Evolutionary conservation across 2,888 invertebrate genomes (phyloP), one percentile per base, ranked within the genome.

Genomic region (Ptilodon capucinus): DNA sequence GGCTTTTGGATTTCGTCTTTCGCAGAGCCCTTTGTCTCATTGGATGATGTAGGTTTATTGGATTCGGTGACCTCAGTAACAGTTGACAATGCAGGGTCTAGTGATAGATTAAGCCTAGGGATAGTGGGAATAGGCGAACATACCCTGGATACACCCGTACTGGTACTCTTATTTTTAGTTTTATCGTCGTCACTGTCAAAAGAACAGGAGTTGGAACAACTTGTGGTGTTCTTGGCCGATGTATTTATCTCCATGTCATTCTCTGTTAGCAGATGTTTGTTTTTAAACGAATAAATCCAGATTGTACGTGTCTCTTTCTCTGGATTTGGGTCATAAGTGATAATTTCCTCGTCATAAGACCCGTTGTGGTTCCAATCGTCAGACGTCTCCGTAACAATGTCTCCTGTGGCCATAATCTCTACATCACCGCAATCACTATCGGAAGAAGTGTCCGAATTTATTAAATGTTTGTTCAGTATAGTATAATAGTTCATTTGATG

Each of bases 251-350:
- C 72, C 38, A 63, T 67, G 48, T 76, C 72, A 35, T 78, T 64
- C 36, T 84, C 79, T n/a, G 69, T 49, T 17, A 84, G 50, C 4
- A 71, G 54, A n/a, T 64, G 74, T 45, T 73, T 77, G 53, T 88
- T 87, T 69, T 82, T 81, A 48, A 76, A 84, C 2, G 87, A 87
- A 62, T 87, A 87, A 39, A 87, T 85, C 77, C 81, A 84, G 50
- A 86, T 69, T 2, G 80, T 84, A 6, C 69, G 76, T 50, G 81
- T 76, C 39, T 79, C 76, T 6, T 54, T 41, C 7, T 75, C 68
- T 13, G 52, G 30, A 36, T 71, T 67, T 8, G 68, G 41, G 16
- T 76, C 69, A 48, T 67, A 75, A 0, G 60, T 64, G 17, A 71
- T 49, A 11, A 67, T 57, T 51, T 78, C 64, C 19, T 70, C 60